A percentile compares a stretch with the other conserved stretches of the same genome.
phyloP scores from a whole-genome alignment of 2,888 invertebrate species.

The Suillia variegata region DNA sequence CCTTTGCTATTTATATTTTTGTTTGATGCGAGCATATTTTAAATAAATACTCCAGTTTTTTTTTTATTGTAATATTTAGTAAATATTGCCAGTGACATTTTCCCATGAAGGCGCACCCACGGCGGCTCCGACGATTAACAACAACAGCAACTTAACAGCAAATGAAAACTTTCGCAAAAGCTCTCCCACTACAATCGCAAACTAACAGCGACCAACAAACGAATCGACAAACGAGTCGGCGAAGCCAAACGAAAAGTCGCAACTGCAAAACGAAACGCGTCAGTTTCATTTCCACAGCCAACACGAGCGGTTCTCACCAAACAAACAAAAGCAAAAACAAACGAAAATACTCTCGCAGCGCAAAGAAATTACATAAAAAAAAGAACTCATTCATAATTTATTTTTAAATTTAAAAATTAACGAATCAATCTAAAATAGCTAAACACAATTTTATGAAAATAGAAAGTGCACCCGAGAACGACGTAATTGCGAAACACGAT shows the following conservation, averaged over 20 bases:
- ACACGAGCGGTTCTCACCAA: slow-evolving; percentile 27
- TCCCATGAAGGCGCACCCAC: no score
- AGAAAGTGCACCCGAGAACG: not conserved
- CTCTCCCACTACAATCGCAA: not conserved
- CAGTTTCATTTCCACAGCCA: slow-evolving; percentile 37
- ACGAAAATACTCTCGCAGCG: not conserved
- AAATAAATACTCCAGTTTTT: no score
- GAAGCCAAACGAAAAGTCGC: slow-evolving; percentile 5
- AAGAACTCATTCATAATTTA: no score
- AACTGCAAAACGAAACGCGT: slow-evolving; percentile 10
- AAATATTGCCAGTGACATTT: no score
- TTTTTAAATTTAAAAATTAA: not conserved
- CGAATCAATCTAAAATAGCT: not conserved
- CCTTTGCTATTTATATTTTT: no score
- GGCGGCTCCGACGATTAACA: no score
- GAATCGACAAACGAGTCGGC: no score
- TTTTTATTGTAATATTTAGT: no score
- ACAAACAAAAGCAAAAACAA: not conserved
- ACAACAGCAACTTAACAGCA: no score
- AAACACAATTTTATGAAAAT: not conserved
- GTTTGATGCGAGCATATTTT: no score
- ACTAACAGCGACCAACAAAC: not conserved
- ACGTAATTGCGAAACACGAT: not conserved
- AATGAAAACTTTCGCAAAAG: not conserved
- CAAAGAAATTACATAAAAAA: no score